Evolutionary conservation across 2,113 vertebrate genomes (phyloP).

Genomic region (Cyrtonyx montezumae): DNA sequence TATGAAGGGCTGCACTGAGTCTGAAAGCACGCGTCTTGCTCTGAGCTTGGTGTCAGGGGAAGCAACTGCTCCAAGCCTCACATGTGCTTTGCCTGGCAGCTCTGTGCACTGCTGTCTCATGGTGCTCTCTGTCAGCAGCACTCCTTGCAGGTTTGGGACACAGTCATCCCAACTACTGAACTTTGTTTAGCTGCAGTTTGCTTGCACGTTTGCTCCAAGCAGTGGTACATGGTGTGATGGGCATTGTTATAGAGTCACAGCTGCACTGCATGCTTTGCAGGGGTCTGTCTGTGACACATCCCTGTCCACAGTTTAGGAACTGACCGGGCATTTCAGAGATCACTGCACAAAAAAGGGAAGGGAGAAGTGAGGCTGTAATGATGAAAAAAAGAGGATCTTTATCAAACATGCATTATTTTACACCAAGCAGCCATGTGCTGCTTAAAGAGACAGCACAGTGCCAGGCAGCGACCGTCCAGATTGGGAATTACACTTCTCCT

Average conservation of each 20-base stretch:
- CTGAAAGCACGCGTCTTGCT: too few species aligned
- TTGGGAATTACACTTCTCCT: too few species aligned
- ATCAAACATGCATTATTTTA: neutral
- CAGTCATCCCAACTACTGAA: neutral
- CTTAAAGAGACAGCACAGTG: neutral
- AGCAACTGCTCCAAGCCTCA: neutral
- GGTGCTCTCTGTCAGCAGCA: rapidly evolving
- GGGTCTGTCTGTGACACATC: rapidly evolving
- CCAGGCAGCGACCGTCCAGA: neutral
- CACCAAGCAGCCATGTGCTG: neutral
- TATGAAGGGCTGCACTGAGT: neutral
- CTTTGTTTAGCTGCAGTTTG: neutral
- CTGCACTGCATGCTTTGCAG: rapidly evolving
- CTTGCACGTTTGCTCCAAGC: rapidly evolving
- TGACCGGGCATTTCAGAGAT: neutral
- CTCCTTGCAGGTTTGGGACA: neutral
- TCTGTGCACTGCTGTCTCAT: neutral
- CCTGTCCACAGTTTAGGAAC: neutral
- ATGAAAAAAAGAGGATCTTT: neutral
- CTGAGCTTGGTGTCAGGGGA: neutral
- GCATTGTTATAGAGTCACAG: neutral
- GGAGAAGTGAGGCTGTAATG: neutral
- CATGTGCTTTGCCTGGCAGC: rapidly evolving
- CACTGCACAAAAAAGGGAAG: neutral
- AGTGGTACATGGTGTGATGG: rapidly evolving